Conservation (phyloP, 2,888 invertebrate species). For the Caprella mutica region DNA sequence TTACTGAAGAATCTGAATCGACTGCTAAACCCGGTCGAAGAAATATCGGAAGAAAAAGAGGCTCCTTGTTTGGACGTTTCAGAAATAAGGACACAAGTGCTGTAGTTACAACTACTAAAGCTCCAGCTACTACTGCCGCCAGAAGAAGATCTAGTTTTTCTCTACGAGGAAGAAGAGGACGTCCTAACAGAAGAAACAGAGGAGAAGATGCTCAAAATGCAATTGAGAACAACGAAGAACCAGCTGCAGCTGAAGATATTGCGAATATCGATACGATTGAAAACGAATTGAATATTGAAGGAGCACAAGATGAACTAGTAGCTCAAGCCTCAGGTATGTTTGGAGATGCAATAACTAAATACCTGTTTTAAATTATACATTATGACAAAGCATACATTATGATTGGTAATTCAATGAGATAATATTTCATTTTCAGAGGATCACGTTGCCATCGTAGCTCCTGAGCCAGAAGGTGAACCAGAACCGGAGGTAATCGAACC, state of each 20-base stretch:
- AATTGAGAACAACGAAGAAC: background rate
- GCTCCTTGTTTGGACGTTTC: background rate
- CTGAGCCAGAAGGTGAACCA: conserved; percentile 1
- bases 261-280: background rate
- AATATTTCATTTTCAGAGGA: background rate
- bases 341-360: background rate
- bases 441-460: background rate
- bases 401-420: background rate
- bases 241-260: background rate
- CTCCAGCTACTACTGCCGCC: background rate
- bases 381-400: background rate
- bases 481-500: background rate
- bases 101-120: background rate
- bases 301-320: conserved; percentile 3
- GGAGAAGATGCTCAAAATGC: background rate
- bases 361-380: background rate
- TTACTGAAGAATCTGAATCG: too few relatives aligned
- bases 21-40: too few relatives aligned
- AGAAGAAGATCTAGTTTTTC: background rate
- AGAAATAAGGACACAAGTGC: background rate
- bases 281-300: background rate
- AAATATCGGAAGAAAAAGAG: background rate
- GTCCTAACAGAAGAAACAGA: background rate
- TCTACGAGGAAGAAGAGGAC: background rate
- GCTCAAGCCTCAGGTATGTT: conserved; percentile 5